Evolutionary conservation across 2,797 vertebrate genomes (phyloP), one percentile per base, ranked within the genome.

Genomic region (Trachurus trachurus): DNA sequence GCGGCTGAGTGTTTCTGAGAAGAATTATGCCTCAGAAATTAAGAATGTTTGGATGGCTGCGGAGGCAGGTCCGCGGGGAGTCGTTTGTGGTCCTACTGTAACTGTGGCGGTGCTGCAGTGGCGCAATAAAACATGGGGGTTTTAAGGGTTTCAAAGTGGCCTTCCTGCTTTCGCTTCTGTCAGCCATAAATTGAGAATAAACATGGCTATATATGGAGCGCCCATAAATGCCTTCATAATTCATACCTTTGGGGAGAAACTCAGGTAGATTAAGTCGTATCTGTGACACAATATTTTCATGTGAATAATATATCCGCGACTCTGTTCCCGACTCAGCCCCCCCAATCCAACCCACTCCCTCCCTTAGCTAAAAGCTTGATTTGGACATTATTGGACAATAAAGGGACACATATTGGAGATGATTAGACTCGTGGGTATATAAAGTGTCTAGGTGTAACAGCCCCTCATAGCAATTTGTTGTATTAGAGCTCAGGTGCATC

Each of bases 151-250:
- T 96, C 96, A 96, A 96, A 96, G 95, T 96, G 96, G 95, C 96
- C 96, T 96, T 96, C 91, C 95, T 95, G 94, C 95, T 95, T 94
- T 88, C 88, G 95, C 96, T 95, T 96, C 95, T 97, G 96, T 97
- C 97, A 97, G 96, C 95, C 96, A 97, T 97, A 98, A 98, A 98
- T 97, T 96, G 96, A 96, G 95, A 95, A 97, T 97, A 97, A 97
- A 97, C 96, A 96, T 87, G 88, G 95, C 96, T 95, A 93, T 96
- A 96, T 96, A 94, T 93, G 91, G 91, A 94, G 91, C 93, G 88
- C 87, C 68, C 91, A 93, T 96, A 97, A 97, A 97, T 95, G 96
- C 95, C 96, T 96, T 96, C 95, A 97, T 98, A 97, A 97, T 94
- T 97, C 97, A 96, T 95, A 95, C 95, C 97, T 96, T 89, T 90